phyloP scores from a whole-genome alignment of 2,888 invertebrate genomes.

The Pseudococcus viburni region DNA sequence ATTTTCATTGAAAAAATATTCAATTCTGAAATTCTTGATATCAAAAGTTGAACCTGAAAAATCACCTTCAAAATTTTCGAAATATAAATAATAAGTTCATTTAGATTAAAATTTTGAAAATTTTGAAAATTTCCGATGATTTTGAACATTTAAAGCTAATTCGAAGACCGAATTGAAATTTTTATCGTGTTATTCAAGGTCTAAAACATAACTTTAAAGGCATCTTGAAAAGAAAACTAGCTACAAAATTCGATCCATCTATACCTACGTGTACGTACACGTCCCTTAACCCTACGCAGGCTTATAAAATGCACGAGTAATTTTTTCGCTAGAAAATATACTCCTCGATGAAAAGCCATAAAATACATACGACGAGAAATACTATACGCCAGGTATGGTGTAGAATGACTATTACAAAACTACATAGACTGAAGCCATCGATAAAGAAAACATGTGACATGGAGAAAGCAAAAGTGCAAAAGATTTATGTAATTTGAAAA shows the following conservation, averaged over 20 bases:
- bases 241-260: not conserved
- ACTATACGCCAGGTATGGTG: not conserved
- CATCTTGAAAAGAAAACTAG: not conserved
- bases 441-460: conserved; percentile 11
- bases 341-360: not conserved
- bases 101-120: not conserved
- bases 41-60: not conserved
- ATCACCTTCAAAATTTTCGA: not conserved
- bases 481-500: conserved; percentile 12
- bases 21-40: too few species aligned
- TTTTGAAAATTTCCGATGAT: not conserved
- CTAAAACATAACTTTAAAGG: not conserved
- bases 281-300: too few species aligned
- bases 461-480: not conserved
- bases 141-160: not conserved
- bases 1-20: too few species aligned
- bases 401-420: not conserved
- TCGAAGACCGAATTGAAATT: not conserved
- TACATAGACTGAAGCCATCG: not conserved
- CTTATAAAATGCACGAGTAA: not conserved
- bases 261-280: too few species aligned
- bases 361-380: not conserved
- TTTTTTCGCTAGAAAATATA: not conserved
- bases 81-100: not conserved
- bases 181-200: not conserved